phyloP scores from a whole-genome alignment of 2,888 invertebrate genomes.

The Boloria selene region DNA sequence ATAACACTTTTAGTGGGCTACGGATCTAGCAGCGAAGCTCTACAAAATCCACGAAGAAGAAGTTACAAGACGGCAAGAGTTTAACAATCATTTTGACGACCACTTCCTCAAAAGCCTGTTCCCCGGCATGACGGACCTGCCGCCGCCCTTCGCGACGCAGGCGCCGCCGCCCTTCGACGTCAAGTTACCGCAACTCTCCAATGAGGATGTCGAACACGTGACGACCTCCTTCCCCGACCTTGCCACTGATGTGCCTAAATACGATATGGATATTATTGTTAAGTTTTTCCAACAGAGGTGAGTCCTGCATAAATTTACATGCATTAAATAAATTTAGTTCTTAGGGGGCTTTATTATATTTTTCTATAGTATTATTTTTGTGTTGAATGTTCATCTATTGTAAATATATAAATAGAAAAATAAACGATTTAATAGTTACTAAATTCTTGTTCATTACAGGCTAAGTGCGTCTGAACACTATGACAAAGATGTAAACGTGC shows the following conservation, averaged over 20 bases:
- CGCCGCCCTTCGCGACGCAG: slow-evolving; percentile 91
- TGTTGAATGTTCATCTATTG: background rate
- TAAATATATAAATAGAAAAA: no score
- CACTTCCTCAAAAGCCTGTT: slow-evolving; percentile 94
- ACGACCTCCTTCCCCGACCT: slow-evolving; percentile 86
- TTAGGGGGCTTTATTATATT: background rate
- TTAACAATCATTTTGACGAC: slow-evolving; percentile 89
- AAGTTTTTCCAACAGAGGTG: slow-evolving; percentile 87
- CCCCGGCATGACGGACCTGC: slow-evolving; percentile 94
- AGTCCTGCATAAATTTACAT: no score
- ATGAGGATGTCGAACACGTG: slow-evolving; percentile 84
- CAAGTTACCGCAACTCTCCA: slow-evolving; percentile 84
- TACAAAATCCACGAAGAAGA: slow-evolving; percentile 93
- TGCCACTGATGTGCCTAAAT: slow-evolving; percentile 84
- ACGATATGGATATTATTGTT: slow-evolving; percentile 86
- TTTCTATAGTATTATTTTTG: background rate
- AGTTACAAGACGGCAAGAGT: slow-evolving; percentile 88
- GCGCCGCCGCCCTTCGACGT: slow-evolving; percentile 90
- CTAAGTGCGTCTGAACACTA: slow-evolving; percentile 58
- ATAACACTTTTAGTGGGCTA: slow-evolving; percentile 87
- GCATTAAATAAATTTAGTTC: no score
- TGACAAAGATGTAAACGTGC: slow-evolving; percentile 65
- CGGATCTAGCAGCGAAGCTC: slow-evolving; percentile 89
- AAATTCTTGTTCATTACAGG: slow-evolving; percentile 50
- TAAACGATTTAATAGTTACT: background rate